A percentile compares a stretch with the other conserved stretches of the same genome.
Conservation (phyloP, 2,888 invertebrate genomes). For the Formica aserva region DNA sequence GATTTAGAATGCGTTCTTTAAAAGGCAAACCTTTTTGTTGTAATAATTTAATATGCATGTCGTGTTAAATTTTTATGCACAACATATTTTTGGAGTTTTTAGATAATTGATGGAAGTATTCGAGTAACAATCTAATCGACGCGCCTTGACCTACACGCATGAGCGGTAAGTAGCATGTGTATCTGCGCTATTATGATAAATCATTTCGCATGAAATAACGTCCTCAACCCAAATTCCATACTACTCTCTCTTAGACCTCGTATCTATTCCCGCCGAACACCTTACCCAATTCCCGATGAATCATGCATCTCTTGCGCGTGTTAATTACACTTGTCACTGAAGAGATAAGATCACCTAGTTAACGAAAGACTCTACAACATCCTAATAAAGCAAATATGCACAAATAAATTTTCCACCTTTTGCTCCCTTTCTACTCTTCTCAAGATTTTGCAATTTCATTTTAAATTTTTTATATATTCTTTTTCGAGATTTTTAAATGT, state of each 20-base stretch:
- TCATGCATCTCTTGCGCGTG: conserved; percentile 6
- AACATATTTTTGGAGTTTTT: background rate
- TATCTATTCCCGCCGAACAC: conserved; percentile 27
- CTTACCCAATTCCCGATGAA: conserved; percentile 12
- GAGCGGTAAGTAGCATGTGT: background rate
- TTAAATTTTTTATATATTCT: background rate
- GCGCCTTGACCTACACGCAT: background rate
- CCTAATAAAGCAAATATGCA: background rate
- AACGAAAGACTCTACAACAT: background rate
- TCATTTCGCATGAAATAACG: conserved; percentile 21
- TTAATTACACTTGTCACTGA: conserved; percentile 34
- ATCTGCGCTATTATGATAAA: background rate
- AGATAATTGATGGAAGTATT: background rate
- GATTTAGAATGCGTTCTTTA: background rate
- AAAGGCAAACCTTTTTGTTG: background rate
- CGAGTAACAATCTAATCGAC: background rate
- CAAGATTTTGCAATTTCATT: background rate
- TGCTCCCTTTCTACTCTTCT: background rate
- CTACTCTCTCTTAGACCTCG: conserved; percentile 32
- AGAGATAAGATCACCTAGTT: background rate
- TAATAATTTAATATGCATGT: background rate
- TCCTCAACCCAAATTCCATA: conserved; percentile 55
- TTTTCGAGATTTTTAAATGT: background rate
- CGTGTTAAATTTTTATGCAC: background rate
- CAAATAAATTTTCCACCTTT: background rate